Base-by-base conservation (phyloP, 2,888 invertebrate species). In the Priocnemis perturbator region DNA sequence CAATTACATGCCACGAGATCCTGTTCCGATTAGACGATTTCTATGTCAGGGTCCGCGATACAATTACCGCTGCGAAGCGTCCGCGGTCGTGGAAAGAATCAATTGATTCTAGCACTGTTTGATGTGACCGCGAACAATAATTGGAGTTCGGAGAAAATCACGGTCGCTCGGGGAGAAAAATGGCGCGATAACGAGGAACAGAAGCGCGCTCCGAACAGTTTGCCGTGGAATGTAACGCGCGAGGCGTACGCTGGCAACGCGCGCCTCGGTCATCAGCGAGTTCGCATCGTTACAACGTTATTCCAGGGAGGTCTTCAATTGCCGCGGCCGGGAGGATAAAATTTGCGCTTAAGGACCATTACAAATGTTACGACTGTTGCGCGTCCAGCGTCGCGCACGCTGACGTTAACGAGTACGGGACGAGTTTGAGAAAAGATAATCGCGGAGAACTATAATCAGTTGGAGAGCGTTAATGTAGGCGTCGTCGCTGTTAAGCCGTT, bases 401-500 rank as follows among this genome's bases (percentile, higher is more conserved):
- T 11, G 45, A 73, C 62, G 50, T 61, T 64, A 67, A 75, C 69
- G 72, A 65, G 66, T 17, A 47, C 50, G 50, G 44, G 53, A 62
- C 62, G 62, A 55, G 65, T 68, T 70, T 66, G 48, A 64, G 65
- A 7, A 56, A 68, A 76, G 67, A 57, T 55, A 69, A 70, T 77
- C 19, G 67, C 66, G 73, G 52, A 59, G 62, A 67, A 63, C 68
- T 67, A 55, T 64, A 69, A 78, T 71, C 76, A 59, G 57, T 66
- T 57, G 45, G 66, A 26, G 58, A 64, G 66, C 53, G 67, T 62
- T 76, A 70, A 78, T 72, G 71, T 65, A 70, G 70, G 74, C 70
- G 67, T 78, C 76, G 69, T 72, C 76, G 64, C 66, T 72, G 72
- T 79, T 74, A 71, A 64, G 63, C 62, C 74, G 77, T 81, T 79